Evolutionary conservation across 2,113 vertebrate genomes (phyloP).

Genomic region (Apus apus): DNA sequence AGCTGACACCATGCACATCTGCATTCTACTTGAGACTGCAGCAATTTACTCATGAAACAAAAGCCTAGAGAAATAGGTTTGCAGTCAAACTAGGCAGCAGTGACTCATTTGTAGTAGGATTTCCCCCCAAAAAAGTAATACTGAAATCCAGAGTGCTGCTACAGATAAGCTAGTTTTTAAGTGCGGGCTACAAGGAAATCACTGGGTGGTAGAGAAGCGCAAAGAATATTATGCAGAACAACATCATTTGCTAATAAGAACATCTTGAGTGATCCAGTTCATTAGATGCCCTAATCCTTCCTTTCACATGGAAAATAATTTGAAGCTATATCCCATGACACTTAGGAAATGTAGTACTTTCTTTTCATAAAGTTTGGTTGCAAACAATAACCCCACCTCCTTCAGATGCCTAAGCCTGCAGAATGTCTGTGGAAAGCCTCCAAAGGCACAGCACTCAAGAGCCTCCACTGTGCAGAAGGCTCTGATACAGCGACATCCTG

Average conservation of each 20-base stretch:
- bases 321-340: not conserved
- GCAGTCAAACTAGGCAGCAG: not conserved
- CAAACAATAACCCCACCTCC: not conserved
- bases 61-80: not conserved
- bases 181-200: not conserved
- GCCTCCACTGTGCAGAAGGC: not conserved
- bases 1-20: not conserved
- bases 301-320: not conserved
- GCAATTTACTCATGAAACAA: not conserved
- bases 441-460: not conserved
- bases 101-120: not conserved
- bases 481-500: not conserved
- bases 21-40: not conserved
- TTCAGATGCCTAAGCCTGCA: not conserved
- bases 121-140: not conserved
- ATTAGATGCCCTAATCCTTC: slow-evolving; percentile 21
- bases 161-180: slow-evolving; percentile 16
- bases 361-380: not conserved
- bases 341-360: not conserved
- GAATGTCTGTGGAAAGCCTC: not conserved
- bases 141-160: not conserved
- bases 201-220: not conserved
- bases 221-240: slow-evolving; percentile 3
- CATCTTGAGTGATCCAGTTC: not conserved
- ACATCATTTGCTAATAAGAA: not conserved